A percentile compares a stretch with the other conserved stretches of the same genome.
Evolutionary conservation across 2,888 invertebrate genomes (phyloP).

Genomic region (Villa cingulata): DNA sequence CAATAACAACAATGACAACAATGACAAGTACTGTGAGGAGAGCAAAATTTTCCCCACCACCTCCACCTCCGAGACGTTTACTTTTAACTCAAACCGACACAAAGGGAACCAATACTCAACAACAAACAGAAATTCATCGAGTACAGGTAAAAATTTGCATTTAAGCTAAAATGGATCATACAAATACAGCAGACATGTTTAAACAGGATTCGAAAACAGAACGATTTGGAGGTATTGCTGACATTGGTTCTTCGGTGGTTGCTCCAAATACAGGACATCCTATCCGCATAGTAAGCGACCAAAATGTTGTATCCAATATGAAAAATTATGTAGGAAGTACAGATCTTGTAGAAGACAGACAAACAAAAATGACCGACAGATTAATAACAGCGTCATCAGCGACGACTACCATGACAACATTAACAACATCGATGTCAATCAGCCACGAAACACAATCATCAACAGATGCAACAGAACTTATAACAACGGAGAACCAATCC

Average conservation of each 20-base stretch:
- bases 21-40: constrained; percentile 15
- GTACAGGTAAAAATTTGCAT: too few species aligned
- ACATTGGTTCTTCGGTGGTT: constrained; percentile 38
- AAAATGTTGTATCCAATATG: constrained; percentile 30
- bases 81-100: constrained; percentile 22
- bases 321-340: constrained; percentile 18
- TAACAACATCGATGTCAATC: constrained; percentile 31
- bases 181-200: too few species aligned
- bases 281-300: constrained; percentile 19
- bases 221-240: constrained; percentile 36
- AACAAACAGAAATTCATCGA: constrained; percentile 1
- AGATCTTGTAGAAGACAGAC: constrained; percentile 23
- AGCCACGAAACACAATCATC: constrained; percentile 11
- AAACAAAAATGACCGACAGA: constrained; percentile 32
- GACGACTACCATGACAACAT: constrained; percentile 13
- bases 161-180: too few species aligned
- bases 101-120: constrained; percentile 1
- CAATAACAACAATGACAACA: constrained; percentile 3
- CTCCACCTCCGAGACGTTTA: constrained; percentile 34
- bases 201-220: constrained; percentile 20
- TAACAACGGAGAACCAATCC: constrained; percentile 16
- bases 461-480: not conserved
- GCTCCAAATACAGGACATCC: constrained; percentile 16
- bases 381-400: constrained; percentile 21
- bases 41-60: constrained; percentile 23